Conservation (phyloP, 2,888 invertebrate genomes). For the Helleia helle region DNA sequence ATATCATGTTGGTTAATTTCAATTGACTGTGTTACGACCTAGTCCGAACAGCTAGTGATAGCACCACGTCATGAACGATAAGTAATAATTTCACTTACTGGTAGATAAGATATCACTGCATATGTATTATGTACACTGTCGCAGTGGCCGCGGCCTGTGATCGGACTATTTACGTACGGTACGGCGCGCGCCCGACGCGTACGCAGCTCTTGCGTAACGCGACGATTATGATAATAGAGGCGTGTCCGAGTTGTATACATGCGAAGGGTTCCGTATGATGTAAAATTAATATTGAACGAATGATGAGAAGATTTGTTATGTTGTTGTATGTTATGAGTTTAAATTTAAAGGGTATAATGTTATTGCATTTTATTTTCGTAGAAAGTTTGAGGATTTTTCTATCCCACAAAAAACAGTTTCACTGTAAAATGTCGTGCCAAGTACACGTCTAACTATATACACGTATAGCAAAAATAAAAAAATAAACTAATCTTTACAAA, state of each 20-base stretch:
- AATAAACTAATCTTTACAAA: no score
- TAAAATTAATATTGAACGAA: no score
- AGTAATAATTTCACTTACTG: not conserved
- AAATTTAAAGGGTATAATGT: no score
- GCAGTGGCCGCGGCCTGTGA: not conserved
- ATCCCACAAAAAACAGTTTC: no score
- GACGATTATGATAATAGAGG: not conserved
- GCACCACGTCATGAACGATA: not conserved
- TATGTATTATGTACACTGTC: not conserved
- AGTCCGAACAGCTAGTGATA: not conserved
- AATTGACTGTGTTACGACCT: not conserved
- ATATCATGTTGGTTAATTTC: conserved; percentile 15
- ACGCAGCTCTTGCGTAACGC: conserved; percentile 4
- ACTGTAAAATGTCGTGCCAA: no score
- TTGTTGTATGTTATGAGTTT: no score
- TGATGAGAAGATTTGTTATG: no score
- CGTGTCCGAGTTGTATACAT: conserved; percentile 1
- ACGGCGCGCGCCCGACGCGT: conserved; percentile 1
- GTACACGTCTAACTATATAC: no score
- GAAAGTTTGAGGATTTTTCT: no score
- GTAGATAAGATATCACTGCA: not conserved
- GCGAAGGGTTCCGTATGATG: no score
- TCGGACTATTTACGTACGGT: conserved; percentile 3
- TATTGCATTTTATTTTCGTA: no score
- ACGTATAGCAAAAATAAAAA: no score